phyloP scores from a whole-genome alignment of 2,797 vertebrate genomes.

The Gila robusta region DNA sequence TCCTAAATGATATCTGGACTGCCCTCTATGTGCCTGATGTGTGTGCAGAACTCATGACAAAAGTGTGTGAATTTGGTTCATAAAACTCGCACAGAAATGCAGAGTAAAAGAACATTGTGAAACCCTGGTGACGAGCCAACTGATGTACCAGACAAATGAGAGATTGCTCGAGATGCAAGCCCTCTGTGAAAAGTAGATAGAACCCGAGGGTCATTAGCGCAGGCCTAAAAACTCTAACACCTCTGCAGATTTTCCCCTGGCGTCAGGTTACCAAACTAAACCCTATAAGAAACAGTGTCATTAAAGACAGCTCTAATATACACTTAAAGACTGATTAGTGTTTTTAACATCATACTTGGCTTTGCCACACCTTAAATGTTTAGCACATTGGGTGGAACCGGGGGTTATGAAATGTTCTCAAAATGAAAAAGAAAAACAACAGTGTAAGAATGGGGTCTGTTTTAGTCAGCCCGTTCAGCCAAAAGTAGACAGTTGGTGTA shows the following conservation, averaged over 20 bases:
- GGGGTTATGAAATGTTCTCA: constrained; percentile 2
- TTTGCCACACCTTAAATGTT: not conserved
- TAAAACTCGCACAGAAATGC: constrained; percentile 18
- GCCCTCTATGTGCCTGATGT: constrained; percentile 1
- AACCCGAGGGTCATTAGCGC: constrained; percentile 74
- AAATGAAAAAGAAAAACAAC: not conserved
- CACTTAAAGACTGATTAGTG: constrained; percentile 9
- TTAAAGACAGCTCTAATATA: not conserved
- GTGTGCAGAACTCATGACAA: constrained; percentile 5
- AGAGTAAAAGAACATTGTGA: not conserved
- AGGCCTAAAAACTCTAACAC: constrained; percentile 66
- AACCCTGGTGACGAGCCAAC: not conserved
- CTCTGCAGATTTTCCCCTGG: constrained; percentile 58
- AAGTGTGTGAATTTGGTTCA: not conserved
- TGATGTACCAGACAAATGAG: constrained; percentile 45
- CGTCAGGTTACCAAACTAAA: constrained; percentile 45
- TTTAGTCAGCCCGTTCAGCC: constrained; percentile 6
- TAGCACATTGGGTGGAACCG: not conserved
- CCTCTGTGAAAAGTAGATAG: constrained; percentile 78
- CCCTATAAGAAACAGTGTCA: constrained; percentile 22
- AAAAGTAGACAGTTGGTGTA: constrained; percentile 47
- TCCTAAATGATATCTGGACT: not conserved
- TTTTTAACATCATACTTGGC: not conserved
- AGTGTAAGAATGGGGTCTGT: not conserved
- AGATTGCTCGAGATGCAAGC: constrained; percentile 58